Base-by-base conservation (phyloP, 2,888 invertebrate genomes). In the Dicyrtoma fusca region DNA sequence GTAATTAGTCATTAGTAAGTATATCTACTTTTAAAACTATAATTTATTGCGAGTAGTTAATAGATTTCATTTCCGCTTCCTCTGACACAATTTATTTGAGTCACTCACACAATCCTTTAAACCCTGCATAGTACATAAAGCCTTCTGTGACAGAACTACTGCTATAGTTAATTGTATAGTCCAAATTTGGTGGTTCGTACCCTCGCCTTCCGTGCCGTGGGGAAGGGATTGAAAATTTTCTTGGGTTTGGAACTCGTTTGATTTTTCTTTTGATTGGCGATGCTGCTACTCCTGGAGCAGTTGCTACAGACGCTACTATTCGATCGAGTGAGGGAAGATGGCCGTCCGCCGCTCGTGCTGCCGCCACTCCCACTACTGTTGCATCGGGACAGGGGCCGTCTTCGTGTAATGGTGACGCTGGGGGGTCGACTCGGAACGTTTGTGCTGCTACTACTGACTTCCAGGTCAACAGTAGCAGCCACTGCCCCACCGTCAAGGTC, bases 161-260 rank as follows among this genome's bases (percentile, higher is more conserved):
- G 10, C 17, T 21, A 45, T 14, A 34, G 34, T 72, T 73, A 78
- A 66, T 73, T 77, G 57, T 80, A 79, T n/a, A 80, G 70, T 17
- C 80, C 80, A 62, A 79, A 80, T 71, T 79, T 80, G 1, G 76
- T 75, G 21, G 77, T 75, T 53, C 76, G 51, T 2, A 75, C 74
- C 44, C 79, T 57, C 0, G 78, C 74, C 65, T 75, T 75, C 25
- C 80, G 70, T 1, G 78, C 69, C 0, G 80, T 80, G 3, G 80
- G 80, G 25, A 80, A 80, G 26, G 80, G 80, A 59, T 80, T 80
- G 55, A 80, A 80, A 42, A 44, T 51, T 53, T 74, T 75, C 14
- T 75, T 75, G 1, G 51, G 57, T 26, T 69, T 34, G 8, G 34
- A 34, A 8, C 4, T 34, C 3, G 34, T 34, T 34, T 34, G 23